Evolutionary conservation across 2,113 vertebrate species (phyloP), one percentile per base, ranked within the genome.

Genomic region (Psammodynastes pulverulentus): DNA sequence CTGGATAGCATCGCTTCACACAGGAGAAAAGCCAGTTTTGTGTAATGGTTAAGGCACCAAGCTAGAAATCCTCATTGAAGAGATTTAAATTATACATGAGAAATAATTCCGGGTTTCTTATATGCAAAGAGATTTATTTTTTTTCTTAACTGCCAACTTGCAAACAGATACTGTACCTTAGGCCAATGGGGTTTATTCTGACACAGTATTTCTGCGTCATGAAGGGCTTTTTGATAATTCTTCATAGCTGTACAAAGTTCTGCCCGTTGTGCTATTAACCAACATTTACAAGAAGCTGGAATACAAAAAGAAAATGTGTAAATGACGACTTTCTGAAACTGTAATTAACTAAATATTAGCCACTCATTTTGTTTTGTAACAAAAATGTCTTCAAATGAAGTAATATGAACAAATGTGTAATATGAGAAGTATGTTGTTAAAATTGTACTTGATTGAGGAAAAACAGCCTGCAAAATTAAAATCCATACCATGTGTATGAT

Each of bases 141-240:
- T 0, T 48, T 56, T 93, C 34, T 21, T 1, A 48, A 53, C 93
- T 53, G 29, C 88, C 0, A 5, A 87, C 15, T 34, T 9, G 43
- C 52, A 84, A 94, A 89, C 34, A 85, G 6, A 79, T 79, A 79
- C 3, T 84, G 0, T 97, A 99, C 99, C 98, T 98, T 98, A 8
- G 98, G 96, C 97, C 98, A 98, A 45, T 97, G 96, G 84, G 98
- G 98, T 62, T 98, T 98, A 54, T 96, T 97, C 86, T 96, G 95
- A 92, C 98, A 99, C 49, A 98, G 95, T 39, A 72, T 39, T 0
- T 93, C 97, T 0, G 97, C 97, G 2, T 99, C 98, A 8, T 97
- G 97, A 91, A 98, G 96, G 15, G 98, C 98, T 95, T 98, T 98
- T 62, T 97, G 97, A 93, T 98, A 98, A 97, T 97, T 98, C 56